Base-by-base conservation (phyloP, 2,888 invertebrate genomes). In the Norana najaformis region DNA sequence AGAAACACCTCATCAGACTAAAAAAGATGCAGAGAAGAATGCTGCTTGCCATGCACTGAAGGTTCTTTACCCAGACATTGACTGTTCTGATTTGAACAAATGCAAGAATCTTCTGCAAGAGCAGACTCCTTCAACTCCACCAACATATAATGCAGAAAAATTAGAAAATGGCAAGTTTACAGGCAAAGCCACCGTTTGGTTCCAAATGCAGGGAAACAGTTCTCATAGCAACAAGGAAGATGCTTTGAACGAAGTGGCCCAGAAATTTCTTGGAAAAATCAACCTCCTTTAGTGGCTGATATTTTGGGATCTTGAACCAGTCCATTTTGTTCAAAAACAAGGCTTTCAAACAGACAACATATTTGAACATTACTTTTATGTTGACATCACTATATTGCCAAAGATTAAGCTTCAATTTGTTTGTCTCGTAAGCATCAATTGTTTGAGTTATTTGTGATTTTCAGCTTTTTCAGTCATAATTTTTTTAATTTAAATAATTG, bases 71-170 rank as follows among this genome's bases (percentile, higher is more conserved):
- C 85, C 85, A 35, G 35, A 16, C 18, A 14, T 3, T 37, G 36
- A 85, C 85, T 36, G 11, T n/a, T 85, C 85, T 85, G 85, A 36
- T 85, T 23, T 85, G 37, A 36, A 85, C 85, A 85, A 85, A 37
- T 85, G 85, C 23, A 85, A 85, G 37, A 85, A 85, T 35, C 35
- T 36, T 85, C 85, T 85, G 85, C 85, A 85, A 36, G 36, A 85
- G 36, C 30, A 85, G 85, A 85, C 85, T 36, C 85, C 85, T 23
- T 36, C 18, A 85, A 16, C 16, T 37, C 85, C 13, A 36, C 37
- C 37, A 85, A 85, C 30, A 20, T 85, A 85, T 8, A n/a, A 35
- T 23, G 5, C 0, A 36, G 37, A 23, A 35, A 35, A 35, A 85
- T 5, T 23, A 23, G 36, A 85, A 85, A 85, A 36, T 85, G 85